phyloP scores from a whole-genome alignment of 2,888 invertebrate genomes.

The Polyommatus icarus region DNA sequence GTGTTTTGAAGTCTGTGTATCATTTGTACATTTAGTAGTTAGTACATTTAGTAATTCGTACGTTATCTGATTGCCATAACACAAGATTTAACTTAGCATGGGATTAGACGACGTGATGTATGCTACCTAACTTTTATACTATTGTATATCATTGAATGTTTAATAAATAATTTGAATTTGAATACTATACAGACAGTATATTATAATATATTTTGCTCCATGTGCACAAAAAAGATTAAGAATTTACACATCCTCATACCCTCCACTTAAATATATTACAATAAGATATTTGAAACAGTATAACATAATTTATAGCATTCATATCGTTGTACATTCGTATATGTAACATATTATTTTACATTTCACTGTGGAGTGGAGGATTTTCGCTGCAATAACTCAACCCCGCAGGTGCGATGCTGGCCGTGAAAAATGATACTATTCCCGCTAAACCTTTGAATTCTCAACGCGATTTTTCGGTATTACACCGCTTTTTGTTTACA shows the following conservation, averaged over 20 bases:
- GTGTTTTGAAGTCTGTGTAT: too few species aligned
- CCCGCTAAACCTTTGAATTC: slow-evolving; percentile 21
- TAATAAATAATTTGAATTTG: too few species aligned
- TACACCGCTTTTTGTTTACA: slow-evolving; percentile 1
- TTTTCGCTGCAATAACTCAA: slow-evolving; percentile 41
- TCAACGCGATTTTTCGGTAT: slow-evolving; percentile 21
- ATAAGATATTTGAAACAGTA: not conserved
- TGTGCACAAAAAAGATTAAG: too few species aligned
- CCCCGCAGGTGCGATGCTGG: slow-evolving; percentile 39
- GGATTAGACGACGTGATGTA: too few species aligned
- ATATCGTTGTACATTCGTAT: slow-evolving; percentile 4
- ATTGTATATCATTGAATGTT: too few species aligned
- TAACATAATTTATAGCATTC: slow-evolving; percentile 7
- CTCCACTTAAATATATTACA: not conserved
- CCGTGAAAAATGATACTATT: slow-evolving; percentile 38
- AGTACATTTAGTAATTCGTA: too few species aligned
- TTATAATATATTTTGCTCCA: too few species aligned
- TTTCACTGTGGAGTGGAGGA: slow-evolving; percentile 37
- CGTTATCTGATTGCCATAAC: too few species aligned
- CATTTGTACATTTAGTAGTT: too few species aligned
- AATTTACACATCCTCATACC: not conserved
- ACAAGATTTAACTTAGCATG: too few species aligned
- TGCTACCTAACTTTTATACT: too few species aligned
- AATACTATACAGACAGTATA: too few species aligned
- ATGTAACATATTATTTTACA: slow-evolving; percentile 35